A percentile compares a stretch with the other conserved stretches of the same genome.
These are phyloP conservation scores for Anas georgica DNA, from an alignment of 2,797 vertebrate species.

Conservation along the genomic window DNA sequence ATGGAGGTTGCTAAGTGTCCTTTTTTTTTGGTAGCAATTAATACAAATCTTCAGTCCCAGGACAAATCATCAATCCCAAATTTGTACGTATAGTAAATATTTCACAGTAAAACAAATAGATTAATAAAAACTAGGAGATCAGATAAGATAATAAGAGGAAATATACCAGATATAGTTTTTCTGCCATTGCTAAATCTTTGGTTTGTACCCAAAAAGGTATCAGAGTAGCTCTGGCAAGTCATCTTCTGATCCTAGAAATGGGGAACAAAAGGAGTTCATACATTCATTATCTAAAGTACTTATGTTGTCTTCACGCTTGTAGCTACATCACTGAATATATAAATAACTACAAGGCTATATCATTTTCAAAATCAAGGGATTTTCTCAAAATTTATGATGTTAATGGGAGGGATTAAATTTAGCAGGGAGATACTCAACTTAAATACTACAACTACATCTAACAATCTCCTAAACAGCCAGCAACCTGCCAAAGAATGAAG, in stretches of 20 bases:
- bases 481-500: neutral
- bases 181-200: neutral
- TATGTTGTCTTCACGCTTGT: neutral
- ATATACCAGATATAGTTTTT: neutral
- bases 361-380: neutral
- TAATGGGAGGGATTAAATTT: neutral
- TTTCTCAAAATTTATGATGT: neutral
- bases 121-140: neutral
- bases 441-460: neutral
- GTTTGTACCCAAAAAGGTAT: neutral
- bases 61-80: neutral
- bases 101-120: neutral
- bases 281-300: neutral
- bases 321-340: neutral
- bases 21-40: neutral
- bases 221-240: neutral
- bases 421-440: neutral
- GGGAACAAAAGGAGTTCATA: neutral
- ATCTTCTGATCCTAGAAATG: neutral
- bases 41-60: neutral
- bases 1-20: accelerated
- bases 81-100: neutral
- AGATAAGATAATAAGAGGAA: neutral
- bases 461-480: neutral
- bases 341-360: neutral